phyloP scores from a whole-genome alignment of 2,797 vertebrate species.

The Pipistrellus nathusii region DNA sequence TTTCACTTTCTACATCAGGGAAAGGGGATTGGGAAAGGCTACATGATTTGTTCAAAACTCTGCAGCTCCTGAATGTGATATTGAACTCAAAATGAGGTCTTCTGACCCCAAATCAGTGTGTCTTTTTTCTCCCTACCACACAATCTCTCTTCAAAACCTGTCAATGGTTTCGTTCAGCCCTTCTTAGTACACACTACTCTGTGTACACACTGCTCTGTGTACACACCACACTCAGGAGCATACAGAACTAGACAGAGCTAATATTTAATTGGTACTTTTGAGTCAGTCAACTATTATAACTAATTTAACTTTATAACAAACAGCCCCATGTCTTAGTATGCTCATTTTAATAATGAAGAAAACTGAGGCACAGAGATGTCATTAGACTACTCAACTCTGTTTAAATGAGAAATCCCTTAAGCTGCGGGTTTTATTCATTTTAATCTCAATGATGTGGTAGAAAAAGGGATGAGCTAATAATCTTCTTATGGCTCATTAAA shows the following conservation, averaged over 20 bases:
- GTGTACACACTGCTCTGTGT: background rate
- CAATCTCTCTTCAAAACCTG: background rate
- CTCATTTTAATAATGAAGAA: constrained; percentile 16
- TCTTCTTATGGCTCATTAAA: background rate
- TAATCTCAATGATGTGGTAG: background rate
- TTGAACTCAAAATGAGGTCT: background rate
- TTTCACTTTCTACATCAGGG: background rate
- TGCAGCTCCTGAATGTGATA: background rate
- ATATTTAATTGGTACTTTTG: background rate
- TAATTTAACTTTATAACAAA: background rate
- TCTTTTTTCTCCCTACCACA: background rate
- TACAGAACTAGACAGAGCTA: background rate
- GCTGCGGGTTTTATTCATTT: background rate
- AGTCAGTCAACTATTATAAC: background rate
- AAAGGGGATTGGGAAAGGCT: background rate
- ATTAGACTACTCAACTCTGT: background rate
- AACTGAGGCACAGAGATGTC: background rate
- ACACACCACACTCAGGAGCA: background rate
- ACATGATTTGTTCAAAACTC: background rate
- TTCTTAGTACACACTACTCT: background rate
- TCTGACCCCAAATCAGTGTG: background rate
- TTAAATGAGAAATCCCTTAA: constrained; percentile 14
- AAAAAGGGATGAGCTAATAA: background rate
- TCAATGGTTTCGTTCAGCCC: too few relatives aligned
- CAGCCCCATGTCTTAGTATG: background rate